phyloP scores from a whole-genome alignment of 2,113 vertebrate genomes.

The Choloepus hoffmanni region DNA sequence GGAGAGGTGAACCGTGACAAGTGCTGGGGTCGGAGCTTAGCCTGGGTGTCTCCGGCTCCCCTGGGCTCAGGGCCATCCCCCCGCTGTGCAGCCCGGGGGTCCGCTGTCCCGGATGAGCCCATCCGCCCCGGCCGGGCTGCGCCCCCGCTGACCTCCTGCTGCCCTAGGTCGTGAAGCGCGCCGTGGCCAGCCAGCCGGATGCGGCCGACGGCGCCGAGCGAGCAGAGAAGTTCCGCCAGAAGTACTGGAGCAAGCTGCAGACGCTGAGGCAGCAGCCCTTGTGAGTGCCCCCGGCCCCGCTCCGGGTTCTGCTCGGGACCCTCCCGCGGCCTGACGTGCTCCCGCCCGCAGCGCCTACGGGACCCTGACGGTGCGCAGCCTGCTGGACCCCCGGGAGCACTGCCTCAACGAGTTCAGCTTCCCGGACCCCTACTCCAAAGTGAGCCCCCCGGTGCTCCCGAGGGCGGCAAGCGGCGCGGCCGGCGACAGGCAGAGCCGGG shows the following conservation, averaged over 20 bases:
- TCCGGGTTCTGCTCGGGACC: no score
- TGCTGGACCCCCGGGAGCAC: conserved; percentile 98
- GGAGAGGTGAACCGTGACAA: no score
- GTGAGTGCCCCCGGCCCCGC: conserved; percentile 58
- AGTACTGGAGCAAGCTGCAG: conserved; percentile 97
- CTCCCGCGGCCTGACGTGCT: no score
- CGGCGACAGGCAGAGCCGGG: no score
- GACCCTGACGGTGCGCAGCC: conserved; percentile 97
- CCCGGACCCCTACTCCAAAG: conserved; percentile 86
- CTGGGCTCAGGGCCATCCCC: no score
- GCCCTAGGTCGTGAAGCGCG: conserved; percentile 96
- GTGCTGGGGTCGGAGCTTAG: no score
- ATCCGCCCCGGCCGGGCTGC: no score
- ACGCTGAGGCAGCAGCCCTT: conserved; percentile 96
- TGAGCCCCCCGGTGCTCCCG: no score
- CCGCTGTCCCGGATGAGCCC: no score
- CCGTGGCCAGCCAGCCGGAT: conserved; percentile 95
- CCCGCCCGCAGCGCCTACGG: conserved; percentile 93
- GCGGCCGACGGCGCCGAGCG: conserved; percentile 89
- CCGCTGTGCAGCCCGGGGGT: no score
- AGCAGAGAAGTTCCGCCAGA: conserved; percentile 96
- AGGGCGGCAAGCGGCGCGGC: no score
- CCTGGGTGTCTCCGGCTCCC: no score
- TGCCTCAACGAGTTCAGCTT: conserved; percentile 99
- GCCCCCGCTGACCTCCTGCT: neutral